Base-by-base conservation (phyloP, 2,113 vertebrate genomes). In the Lipotes vexillifer region DNA sequence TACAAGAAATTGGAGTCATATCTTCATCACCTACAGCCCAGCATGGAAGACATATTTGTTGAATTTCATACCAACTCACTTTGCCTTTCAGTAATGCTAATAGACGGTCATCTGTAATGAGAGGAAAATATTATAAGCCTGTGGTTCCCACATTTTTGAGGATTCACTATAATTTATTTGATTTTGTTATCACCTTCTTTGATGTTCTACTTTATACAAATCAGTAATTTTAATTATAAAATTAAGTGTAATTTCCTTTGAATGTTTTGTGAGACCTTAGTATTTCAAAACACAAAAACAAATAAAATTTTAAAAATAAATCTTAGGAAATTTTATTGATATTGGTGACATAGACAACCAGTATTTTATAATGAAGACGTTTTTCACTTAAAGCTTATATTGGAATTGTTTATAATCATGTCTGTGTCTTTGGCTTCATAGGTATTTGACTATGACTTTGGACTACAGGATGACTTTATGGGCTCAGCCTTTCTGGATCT, bases 381-480 rank as follows among this genome's bases (percentile, higher is more conserved):
- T 31, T 66, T 66, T 33, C 0, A 44, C 31, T 10, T 36, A 44
- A 66, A 82, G 7, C 0, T 69, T 81, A 21, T 36, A 61, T 74
- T 96, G 27, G 77, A 96, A 81, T 84, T 82, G 21, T 31, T 93
- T 87, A 36, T 81, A 61, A 96, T 74, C 81, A 38, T 55, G 25
- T 8, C 96, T 88, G 0, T 92, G 18, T 97, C 59, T 81, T 98
- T 49, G 97, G 6, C 8, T 17, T 94, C 59, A 49, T 97, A 99
- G 99, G 99, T 99, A 80, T 99, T 99, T 99, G 99, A 99, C 98
- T 99, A 99, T 99, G 99, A 99, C 98, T 99, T 99, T 98, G 99
- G 99, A 84, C 98, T 99, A 94, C 99, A 99, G 90, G 99, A 99
- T 99, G 99, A 99, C 97, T 99, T 99, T 77, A 99, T 99, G 99